These are phyloP conservation scores for Synchiropus splendidus DNA, from an alignment of 2,113 vertebrate species.

Conservation along the genomic window DNA sequence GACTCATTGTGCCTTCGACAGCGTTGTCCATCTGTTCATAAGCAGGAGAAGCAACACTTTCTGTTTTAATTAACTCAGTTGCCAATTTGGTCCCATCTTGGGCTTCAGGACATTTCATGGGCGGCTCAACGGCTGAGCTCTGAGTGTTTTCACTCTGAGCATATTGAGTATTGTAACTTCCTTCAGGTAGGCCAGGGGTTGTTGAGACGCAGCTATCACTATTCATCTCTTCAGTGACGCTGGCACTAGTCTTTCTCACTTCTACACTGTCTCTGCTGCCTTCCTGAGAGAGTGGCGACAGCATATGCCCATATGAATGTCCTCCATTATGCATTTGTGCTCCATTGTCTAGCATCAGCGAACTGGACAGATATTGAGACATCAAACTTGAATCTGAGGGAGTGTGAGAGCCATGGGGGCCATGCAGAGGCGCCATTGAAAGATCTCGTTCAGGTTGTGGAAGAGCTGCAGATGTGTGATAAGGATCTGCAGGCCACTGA, in stretches of 20 bases:
- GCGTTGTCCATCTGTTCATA: conserved; percentile 49
- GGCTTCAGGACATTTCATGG: conserved; percentile 57
- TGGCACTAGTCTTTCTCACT: conserved; percentile 40
- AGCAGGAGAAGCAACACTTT: conserved; percentile 21
- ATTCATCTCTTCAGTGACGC: conserved; percentile 35
- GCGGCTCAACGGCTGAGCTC: conserved; percentile 63
- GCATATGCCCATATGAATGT: conserved; percentile 60
- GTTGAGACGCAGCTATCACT: conserved; percentile 50
- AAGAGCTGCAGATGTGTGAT: conserved; percentile 37
- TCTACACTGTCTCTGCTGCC: conserved; percentile 34
- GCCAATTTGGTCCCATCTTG: conserved; percentile 30
- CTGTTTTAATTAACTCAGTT: conserved; percentile 34
- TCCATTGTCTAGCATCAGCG: conserved; percentile 67
- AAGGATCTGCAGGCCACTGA: conserved; percentile 52
- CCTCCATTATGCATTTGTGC: conserved; percentile 63
- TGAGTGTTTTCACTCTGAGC: conserved; percentile 58
- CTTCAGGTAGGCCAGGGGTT: conserved; percentile 51
- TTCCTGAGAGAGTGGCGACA: conserved; percentile 22
- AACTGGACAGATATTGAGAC: conserved; percentile 70
- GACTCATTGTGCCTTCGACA: conserved; percentile 44
- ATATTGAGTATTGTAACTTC: conserved; percentile 50
- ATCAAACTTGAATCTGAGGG: conserved; percentile 64
- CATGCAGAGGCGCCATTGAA: conserved; percentile 40
- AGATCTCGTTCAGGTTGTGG: conserved; percentile 49
- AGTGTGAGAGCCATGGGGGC: conserved; percentile 26